Conservation (phyloP, 2,113 vertebrate species). For the Rhinopomastus cyanomelas region DNA sequence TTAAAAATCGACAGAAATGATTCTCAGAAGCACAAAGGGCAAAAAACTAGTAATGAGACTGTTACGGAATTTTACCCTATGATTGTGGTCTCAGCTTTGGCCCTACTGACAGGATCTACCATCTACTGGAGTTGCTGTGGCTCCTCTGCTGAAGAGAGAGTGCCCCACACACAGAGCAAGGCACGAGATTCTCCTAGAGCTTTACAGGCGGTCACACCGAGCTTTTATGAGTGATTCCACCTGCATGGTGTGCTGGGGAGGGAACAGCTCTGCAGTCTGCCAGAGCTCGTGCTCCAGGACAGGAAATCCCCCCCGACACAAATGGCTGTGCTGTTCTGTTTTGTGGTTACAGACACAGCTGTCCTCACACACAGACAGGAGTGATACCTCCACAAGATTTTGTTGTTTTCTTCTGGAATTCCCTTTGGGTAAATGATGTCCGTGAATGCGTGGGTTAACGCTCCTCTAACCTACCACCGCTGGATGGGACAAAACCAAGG, state of each 20-base stretch:
- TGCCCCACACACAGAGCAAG: neutral
- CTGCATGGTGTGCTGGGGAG: neutral
- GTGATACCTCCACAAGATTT: neutral
- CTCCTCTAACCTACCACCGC: neutral
- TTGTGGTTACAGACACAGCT: neutral
- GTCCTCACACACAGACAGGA: rapidly evolving
- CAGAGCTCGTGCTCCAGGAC: neutral
- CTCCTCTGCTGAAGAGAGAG: neutral
- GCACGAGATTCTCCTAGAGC: neutral
- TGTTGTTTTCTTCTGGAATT: neutral
- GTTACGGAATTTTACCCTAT: neutral
- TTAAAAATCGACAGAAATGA: neutral
- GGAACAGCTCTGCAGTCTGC: neutral
- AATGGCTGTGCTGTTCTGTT: neutral
- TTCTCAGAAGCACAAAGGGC: neutral
- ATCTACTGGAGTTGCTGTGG: neutral
- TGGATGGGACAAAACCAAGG: neutral
- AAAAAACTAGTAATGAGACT: neutral
- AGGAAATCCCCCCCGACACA: neutral
- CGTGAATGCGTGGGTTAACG: neutral
- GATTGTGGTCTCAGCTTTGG: neutral
- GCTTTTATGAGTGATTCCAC: neutral
- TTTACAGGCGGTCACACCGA: neutral
- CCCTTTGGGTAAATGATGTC: neutral
- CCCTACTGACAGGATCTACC: neutral